Evolutionary conservation across 1,140 invertebrate species (phyloP).

Genomic region (Lepidurus apus): DNA sequence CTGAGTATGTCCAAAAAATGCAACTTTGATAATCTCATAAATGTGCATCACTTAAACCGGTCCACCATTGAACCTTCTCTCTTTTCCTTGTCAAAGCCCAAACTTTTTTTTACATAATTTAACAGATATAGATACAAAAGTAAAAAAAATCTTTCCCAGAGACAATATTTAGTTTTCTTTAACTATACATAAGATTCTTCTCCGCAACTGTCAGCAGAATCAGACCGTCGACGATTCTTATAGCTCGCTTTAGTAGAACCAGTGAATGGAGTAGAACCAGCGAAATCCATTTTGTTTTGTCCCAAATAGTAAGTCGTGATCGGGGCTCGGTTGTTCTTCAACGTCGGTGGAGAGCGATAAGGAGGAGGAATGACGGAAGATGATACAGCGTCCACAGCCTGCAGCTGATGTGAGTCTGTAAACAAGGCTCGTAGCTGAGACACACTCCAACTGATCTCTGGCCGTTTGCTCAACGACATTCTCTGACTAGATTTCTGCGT

Average conservation of each 20-base stretch:
- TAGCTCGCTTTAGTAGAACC: slow-evolving; percentile 6
- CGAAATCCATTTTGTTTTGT: slow-evolving; percentile 36
- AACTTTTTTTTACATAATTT: not conserved
- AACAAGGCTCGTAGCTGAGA: slow-evolving; percentile 45
- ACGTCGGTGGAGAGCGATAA: slow-evolving; percentile 40
- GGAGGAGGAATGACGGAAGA: slow-evolving; percentile 38
- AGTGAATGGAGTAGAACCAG: slow-evolving; percentile 25
- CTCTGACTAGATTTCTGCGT: slow-evolving; percentile 37
- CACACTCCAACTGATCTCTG: slow-evolving; percentile 47
- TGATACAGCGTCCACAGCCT: slow-evolving; percentile 42
- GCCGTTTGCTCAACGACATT: slow-evolving; percentile 35
- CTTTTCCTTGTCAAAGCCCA: not conserved
- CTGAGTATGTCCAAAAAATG: slow-evolving; percentile 4
- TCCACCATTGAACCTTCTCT: not conserved
- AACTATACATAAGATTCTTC: slow-evolving; percentile 42
- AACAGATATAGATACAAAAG: not conserved
- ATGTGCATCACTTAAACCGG: not conserved
- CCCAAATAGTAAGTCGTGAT: slow-evolving; percentile 41
- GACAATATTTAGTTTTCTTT: not conserved
- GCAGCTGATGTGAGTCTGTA: slow-evolving; percentile 39
- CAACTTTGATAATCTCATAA: slow-evolving; percentile 4
- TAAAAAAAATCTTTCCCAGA: not conserved
- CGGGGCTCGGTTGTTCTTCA: slow-evolving; percentile 39
- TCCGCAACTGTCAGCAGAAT: slow-evolving; percentile 40
- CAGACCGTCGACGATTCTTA: slow-evolving; percentile 33